Evolutionary conservation across 2,113 vertebrate genomes (phyloP), one percentile per base, ranked within the genome.

Genomic region (Eubucco bourcierii): DNA sequence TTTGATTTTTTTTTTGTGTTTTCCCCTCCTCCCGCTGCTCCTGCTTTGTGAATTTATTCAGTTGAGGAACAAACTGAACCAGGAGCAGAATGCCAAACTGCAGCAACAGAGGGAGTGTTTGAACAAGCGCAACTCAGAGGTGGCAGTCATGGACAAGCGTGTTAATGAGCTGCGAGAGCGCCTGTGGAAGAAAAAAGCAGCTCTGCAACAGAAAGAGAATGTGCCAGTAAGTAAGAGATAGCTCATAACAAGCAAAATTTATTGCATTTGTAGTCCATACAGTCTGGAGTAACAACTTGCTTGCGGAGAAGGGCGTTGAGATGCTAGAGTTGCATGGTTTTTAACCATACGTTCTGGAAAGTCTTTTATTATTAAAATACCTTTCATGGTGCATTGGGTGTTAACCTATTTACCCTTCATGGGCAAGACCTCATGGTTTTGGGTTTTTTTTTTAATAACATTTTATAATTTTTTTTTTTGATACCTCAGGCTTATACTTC

Each of bases 161-260:
- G 99, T 99, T 94, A 98, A 90, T 76, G 99, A 99, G 98, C 98
- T 99, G 89, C 96, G 99, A 16, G 99, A 99, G 86, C 98, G 99
- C 29, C 98, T 99, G 56, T 99, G 99, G 98, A 99, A 99, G 98
- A 99, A 99, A 97, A 99, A 99, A 95, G 99, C 98, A 15, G 99
- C 99, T 0, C 97, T 99, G 84, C 99, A 99, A 91, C 99, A 99
- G 88, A 99, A 99, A 12, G 99, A 99, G 83, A 99, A 98, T 61
- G 96, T 99, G 39, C 98, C 98, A 41, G 99, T 99, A 96, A 98
- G 99, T 98, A 87, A 14, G 52, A 71, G 76, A 24, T 37, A 27
- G 33, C 64, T 73, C 60, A 55, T 50, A 65, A 39, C 31, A 41
- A 41, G 70, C 25, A 75, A 65, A 44, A 33, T 27, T 31, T 17